Base-by-base conservation (phyloP, 2,797 vertebrate genomes). In the Pangasius sanitwongsei region DNA sequence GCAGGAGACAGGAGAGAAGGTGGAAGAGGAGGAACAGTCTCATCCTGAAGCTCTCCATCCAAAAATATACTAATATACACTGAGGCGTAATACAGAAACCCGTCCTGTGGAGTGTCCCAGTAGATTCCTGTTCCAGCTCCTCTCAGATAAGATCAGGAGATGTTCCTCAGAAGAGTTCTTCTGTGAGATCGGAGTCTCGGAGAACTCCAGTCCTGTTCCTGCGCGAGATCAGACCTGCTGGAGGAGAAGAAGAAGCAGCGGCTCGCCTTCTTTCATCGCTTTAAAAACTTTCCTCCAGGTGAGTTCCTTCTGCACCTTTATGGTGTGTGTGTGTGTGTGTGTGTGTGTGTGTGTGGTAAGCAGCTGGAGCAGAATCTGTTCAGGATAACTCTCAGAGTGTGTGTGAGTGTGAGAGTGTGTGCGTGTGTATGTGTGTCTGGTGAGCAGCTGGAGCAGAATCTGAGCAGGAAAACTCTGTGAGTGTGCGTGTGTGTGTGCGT, bases 231-330 rank as follows among this genome's bases (percentile, higher is more conserved):
- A 74, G 84, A 86, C 69, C 69, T 74, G 48, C 65, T 70, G 48
- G 9, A 48, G 63, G 63, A 69, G 18, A 7, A 85, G 63, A 13
- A 69, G 37, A 48, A 83, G 34, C 53, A 11, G 77, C 20, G 28
- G 65, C 48, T 50, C 44, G 20, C 15, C 1, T 50, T 37, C 84
- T 57, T 41, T 72, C 53, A 74, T 59, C 3, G 8, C 61, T 67
- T 50, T 67, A 18, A 50, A 83, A 53, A 69, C 63, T 53, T 85
- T 86, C 50, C 53, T 86, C 65, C 85, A 86, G 85, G 85, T 86
- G 85, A 86, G 69, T 86, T 86, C 85, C 53, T 86, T 74, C 69
- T 74, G 18, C 53, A 85, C 63, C 63, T 85, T 85, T 84, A 84
- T 65, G 44, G 4, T 28, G 83, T 67, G 61, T 50, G 82, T 84